These are phyloP conservation scores for Kryptopterus vitreolus DNA, from an alignment of 2,797 vertebrate species.

Conservation along the genomic window DNA sequence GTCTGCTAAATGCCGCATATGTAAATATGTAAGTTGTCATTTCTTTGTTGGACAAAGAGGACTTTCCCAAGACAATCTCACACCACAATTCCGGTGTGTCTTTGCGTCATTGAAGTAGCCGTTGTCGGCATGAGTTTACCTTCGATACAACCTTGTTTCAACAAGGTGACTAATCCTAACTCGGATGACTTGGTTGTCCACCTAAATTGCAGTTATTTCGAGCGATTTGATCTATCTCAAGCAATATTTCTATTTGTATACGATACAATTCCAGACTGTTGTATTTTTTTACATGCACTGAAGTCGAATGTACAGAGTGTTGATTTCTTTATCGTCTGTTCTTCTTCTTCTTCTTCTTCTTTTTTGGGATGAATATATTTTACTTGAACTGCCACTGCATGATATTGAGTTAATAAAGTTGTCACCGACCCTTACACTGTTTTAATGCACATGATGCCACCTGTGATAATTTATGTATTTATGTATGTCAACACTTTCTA, in stretches of 20 bases:
- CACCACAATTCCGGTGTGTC: not conserved
- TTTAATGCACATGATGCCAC: conserved; percentile 20
- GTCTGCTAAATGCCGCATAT: no score
- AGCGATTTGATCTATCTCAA: conserved; percentile 31
- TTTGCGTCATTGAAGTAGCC: not conserved
- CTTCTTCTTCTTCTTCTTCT: not conserved
- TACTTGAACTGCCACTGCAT: conserved; percentile 36
- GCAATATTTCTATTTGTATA: conserved; percentile 59
- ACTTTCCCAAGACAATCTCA: conserved; percentile 38
- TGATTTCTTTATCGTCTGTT: conserved; percentile 7
- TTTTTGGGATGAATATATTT: conserved; percentile 28
- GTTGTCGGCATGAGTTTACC: not conserved
- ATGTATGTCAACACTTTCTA: conserved; percentile 20
- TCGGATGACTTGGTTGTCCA: not conserved
- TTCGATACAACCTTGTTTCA: not conserved
- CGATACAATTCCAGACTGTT: conserved; percentile 53
- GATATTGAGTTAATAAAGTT: conserved; percentile 29
- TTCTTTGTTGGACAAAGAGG: conserved; percentile 9
- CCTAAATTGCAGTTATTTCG: not conserved
- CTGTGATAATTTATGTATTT: conserved; percentile 51
- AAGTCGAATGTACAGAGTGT: conserved; percentile 38
- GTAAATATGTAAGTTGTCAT: no score
- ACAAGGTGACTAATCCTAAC: not conserved
- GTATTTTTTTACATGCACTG: conserved; percentile 65
- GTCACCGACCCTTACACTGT: conserved; percentile 11